These are phyloP conservation scores for Slavum lentiscoides DNA, from an alignment of 2,888 invertebrate genomes.

Conservation along the genomic window DNA sequence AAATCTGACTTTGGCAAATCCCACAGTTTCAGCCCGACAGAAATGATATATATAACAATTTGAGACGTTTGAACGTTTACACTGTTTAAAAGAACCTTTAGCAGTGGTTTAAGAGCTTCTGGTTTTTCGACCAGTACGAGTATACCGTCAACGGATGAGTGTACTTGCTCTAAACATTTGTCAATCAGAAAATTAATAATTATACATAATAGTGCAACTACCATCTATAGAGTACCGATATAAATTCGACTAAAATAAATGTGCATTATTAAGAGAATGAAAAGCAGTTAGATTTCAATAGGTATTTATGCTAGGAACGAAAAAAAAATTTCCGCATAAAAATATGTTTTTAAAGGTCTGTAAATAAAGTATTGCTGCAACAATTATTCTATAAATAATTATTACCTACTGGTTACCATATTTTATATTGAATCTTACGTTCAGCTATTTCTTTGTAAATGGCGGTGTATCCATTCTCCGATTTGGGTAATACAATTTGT, in stretches of 20 bases:
- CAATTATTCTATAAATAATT: too few species aligned
- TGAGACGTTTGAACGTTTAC: conserved; percentile 8
- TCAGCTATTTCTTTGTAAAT: conserved; percentile 37
- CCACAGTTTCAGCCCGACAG: conserved; percentile 55
- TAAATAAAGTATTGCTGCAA: too few species aligned
- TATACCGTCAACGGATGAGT: conserved; percentile 37
- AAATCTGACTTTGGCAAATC: conserved; percentile 54
- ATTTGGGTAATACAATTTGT: conserved; percentile 29
- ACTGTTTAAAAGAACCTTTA: conserved; percentile 34
- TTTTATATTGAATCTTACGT: conserved; percentile 2
- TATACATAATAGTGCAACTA: background rate
- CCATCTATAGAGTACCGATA: background rate
- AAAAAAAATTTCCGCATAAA: too few species aligned
- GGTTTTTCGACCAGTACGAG: conserved; percentile 46
- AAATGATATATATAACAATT: conserved; percentile 51
- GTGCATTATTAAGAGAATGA: too few species aligned
- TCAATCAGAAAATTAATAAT: background rate
- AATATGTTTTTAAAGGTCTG: too few species aligned
- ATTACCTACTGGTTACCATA: too few species aligned
- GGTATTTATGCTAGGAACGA: too few species aligned
- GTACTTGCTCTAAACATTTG: conserved; percentile 6
- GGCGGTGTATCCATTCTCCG: conserved; percentile 11
- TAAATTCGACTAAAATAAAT: too few species aligned
- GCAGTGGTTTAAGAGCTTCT: conserved; percentile 25
- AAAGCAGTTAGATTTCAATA: too few species aligned